A percentile compares a stretch with the other conserved stretches of the same genome.
Evolutionary conservation across 2,797 vertebrate genomes (phyloP).

Genomic region (Acrossocheilus fasciatus): DNA sequence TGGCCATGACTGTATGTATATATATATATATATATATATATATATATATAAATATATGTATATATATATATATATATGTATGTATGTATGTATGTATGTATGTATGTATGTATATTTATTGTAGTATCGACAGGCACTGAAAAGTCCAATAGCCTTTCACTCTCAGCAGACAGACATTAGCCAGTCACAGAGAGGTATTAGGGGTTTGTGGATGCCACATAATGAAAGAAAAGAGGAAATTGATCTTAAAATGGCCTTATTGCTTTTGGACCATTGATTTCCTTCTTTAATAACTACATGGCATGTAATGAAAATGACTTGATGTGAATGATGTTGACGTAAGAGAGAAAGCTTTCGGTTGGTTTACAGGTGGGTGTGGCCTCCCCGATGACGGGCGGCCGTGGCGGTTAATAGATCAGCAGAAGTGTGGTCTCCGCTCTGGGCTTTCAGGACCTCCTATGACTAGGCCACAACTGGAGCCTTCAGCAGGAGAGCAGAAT

Average conservation of each 20-base stretch:
- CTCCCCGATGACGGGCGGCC: background rate
- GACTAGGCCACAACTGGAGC: conserved; percentile 67
- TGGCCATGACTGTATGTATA: too few species aligned
- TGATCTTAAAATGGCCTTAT: conserved; percentile 45
- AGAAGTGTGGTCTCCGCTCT: conserved; percentile 40
- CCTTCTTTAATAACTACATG: conserved; percentile 10
- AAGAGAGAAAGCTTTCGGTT: background rate
- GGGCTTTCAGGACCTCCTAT: conserved; percentile 56
- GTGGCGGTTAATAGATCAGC: conserved; percentile 24
- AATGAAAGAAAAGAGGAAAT: conserved; percentile 25
- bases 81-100: background rate
- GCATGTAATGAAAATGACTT: background rate
- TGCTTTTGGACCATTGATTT: conserved; percentile 30
- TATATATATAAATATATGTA: background rate
- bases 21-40: background rate
- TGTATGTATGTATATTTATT: background rate
- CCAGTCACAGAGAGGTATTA: conserved; percentile 7
- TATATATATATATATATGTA: background rate
- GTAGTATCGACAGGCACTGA: background rate
- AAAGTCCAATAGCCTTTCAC: background rate
- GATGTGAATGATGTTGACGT: background rate
- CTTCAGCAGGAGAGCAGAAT: conserved; percentile 75
- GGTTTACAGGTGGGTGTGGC: conserved; percentile 51
- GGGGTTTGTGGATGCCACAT: conserved; percentile 13
- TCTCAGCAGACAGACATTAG: conserved; percentile 16